Percentiles rank a stretch among this genome's conserved stretches.
These are phyloP conservation scores for Pelvicachromis taeniatus DNA, from an alignment of 2,113 vertebrate species.

Conservation along the genomic window DNA sequence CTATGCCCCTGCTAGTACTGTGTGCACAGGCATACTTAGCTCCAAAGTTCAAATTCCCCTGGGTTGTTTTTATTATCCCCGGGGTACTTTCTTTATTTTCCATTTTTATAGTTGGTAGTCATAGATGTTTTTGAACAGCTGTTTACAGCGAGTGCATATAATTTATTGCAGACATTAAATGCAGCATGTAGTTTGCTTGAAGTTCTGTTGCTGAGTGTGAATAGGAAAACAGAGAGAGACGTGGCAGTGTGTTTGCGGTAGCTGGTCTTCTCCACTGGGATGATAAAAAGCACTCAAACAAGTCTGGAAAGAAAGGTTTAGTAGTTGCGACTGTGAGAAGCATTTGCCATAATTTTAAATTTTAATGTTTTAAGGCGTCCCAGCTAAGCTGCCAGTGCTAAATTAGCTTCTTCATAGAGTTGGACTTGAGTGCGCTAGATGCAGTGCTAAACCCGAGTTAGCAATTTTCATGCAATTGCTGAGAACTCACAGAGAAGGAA, in stretches of 20 bases:
- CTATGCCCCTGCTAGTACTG: not conserved
- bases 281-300: not conserved
- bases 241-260: not conserved
- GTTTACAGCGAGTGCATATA: not conserved
- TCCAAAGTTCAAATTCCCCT: not conserved
- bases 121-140: not conserved
- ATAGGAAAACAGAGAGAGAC: not conserved
- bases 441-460: not conserved
- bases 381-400: not conserved
- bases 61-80: not conserved
- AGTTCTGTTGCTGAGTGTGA: not conserved
- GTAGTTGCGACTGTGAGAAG: not conserved
- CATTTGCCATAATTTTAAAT: not conserved
- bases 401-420: not conserved
- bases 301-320: not conserved
- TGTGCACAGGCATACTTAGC: not conserved
- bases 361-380: not conserved
- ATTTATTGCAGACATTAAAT: not conserved
- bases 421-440: not conserved
- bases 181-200: not conserved
- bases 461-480: not conserved
- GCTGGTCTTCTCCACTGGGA: not conserved
- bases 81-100: not conserved
- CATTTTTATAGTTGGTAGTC: not conserved
- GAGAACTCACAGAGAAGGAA: not conserved